A percentile compares a stretch with the other conserved stretches of the same genome.
These are phyloP conservation scores for Oncorhynchus kisutch DNA, from an alignment of 2,113 vertebrate genomes.

Conservation along the genomic window DNA sequence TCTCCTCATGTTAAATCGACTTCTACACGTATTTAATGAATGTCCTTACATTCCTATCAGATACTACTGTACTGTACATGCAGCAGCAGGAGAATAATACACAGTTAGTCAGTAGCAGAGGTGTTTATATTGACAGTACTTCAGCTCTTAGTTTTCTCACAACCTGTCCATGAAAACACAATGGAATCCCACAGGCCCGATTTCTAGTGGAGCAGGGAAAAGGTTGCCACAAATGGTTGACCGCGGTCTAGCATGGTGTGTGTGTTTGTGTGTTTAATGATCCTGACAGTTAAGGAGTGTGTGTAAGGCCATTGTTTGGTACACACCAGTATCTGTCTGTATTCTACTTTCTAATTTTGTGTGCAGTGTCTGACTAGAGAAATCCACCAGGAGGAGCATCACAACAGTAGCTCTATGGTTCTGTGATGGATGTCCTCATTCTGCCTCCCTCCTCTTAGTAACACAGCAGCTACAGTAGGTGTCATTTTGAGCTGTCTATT, in stretches of 20 bases:
- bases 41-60: constrained; percentile 14
- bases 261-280: not conserved
- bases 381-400: not conserved
- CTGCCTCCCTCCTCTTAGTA: too few relatives aligned
- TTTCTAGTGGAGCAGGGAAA: constrained; percentile 43
- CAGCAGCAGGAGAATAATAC: too few relatives aligned
- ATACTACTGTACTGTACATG: too few relatives aligned
- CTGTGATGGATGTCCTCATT: not conserved
- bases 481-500: too few relatives aligned
- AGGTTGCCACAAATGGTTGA: not conserved
- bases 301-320: not conserved
- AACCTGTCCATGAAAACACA: not conserved
- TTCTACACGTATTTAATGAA: not conserved
- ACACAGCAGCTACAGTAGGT: too few relatives aligned
- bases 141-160: not conserved
- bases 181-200: constrained; percentile 46
- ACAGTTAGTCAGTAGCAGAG: not conserved
- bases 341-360: constrained; percentile 19
- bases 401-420: not conserved
- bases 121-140: not conserved
- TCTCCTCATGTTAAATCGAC: constrained; percentile 11
- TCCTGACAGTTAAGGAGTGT: not conserved
- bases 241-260: not conserved
- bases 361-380: constrained; percentile 23
- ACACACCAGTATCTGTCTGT: not conserved